Base-by-base conservation (phyloP, 1,140 invertebrate species). In the Anagrus nilaparvatae region DNA sequence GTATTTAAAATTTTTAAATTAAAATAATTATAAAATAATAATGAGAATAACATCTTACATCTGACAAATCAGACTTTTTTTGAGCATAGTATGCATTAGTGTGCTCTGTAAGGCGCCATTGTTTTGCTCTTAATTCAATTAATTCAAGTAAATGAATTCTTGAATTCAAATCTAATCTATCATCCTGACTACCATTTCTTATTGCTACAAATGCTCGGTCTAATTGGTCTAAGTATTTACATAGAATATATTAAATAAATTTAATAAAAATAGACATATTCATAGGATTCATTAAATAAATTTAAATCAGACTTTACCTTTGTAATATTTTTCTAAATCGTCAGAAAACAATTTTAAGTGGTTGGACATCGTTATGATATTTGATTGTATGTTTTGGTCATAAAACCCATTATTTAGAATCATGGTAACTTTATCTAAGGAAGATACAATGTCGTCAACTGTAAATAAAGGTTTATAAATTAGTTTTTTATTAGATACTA, bases 61-160 rank as follows among this genome's bases (percentile, higher is more conserved):
- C 61, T 44, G 84, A 81, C 51, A 79, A 67, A 66, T 79, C 77
- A 49, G 74, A 77, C 49, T 82, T 73, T 67, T 86, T 86, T 54
- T 83, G 78, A 53, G 78, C 79, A 59, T 89, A 90, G 66, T 88
- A 91, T 48, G 79, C 77, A 64, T 77, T 81, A 67, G 86, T 79
- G 45, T 81, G 79, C 63, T 87, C 84, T 47, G 76, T 79, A 40
- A 77, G 76, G 55, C 81, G 78, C 87, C 87, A 93, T 53, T 83
- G 77, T 61, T 84, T 84, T 35, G 87, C 87, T 61, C 88, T 72
- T 48, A 91, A 70, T 70, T 93, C 88, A 49, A 93, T 87, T 27
- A 91, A 69, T 72, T 91, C 86, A 55, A 93, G 73, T 48, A 93
- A 73, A 66, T 87, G 80, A 59, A 88, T 73, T 63, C 87, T 76